Percentiles rank a stretch among this genome's conserved stretches.
Evolutionary conservation across 2,113 vertebrate species (phyloP).

Genomic region (Alaudala cheleensis): DNA sequence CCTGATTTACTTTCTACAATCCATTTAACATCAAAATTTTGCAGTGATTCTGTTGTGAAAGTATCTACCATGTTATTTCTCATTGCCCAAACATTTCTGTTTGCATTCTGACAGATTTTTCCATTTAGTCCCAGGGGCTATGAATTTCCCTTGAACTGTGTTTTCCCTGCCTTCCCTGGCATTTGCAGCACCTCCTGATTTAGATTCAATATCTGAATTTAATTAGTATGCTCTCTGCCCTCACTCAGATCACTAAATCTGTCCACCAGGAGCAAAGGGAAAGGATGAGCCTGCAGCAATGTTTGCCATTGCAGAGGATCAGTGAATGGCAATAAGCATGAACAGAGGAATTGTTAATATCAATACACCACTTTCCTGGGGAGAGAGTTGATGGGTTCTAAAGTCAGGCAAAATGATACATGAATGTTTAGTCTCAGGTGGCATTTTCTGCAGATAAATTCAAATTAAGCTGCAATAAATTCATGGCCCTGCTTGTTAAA

Average conservation of each 20-base stretch:
- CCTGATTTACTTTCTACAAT: not conserved
- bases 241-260: constrained; percentile 7
- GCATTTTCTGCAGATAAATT: constrained; percentile 14
- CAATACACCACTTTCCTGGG: not conserved
- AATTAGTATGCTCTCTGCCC: constrained; percentile 25
- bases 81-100: not conserved
- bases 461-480: constrained; percentile 17
- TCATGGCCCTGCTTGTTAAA: constrained; percentile 14
- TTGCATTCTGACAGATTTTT: not conserved
- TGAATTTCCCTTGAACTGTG: not conserved
- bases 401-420: not conserved
- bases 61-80: not conserved
- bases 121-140: not conserved
- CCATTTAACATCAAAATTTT: not conserved
- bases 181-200: not conserved
- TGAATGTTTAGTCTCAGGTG: constrained; percentile 34
- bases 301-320: not conserved
- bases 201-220: constrained; percentile 22
- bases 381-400: not conserved
- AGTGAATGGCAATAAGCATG: not conserved
- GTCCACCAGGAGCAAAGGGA: not conserved
- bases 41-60: not conserved
- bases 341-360: constrained; percentile 11
- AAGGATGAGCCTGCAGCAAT: constrained; percentile 15
- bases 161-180: not conserved